These are phyloP conservation scores for Deroplatys truncata DNA, from an alignment of 2,888 invertebrate genomes.

Conservation along the genomic window DNA sequence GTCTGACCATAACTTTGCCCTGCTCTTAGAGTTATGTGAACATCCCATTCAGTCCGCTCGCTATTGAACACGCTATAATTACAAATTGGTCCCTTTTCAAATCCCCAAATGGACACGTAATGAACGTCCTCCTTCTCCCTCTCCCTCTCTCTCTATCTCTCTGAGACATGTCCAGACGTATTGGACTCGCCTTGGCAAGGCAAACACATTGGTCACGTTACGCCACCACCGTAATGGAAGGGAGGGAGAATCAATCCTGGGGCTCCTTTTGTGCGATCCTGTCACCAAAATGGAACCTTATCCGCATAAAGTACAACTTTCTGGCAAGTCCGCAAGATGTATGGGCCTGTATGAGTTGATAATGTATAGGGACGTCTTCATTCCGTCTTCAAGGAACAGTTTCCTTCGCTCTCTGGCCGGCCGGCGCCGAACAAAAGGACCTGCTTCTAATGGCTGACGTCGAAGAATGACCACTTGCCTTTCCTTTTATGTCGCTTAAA, in stretches of 20 bases:
- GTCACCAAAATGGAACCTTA: conserved; percentile 11
- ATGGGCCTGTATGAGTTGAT: conserved; percentile 11
- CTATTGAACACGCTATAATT: conserved; percentile 31
- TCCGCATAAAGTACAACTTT: conserved; percentile 12
- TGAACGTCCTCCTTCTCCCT: conserved; percentile 24
- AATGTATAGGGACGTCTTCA: conserved; percentile 5
- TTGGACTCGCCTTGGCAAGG: neutral
- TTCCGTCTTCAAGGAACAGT: neutral
- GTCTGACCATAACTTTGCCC: neutral
- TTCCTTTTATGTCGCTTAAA: neutral
- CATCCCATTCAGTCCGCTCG: conserved; percentile 6
- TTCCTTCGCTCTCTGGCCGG: neutral
- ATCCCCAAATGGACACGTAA: conserved; percentile 33
- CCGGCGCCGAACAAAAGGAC: neutral
- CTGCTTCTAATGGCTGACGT: neutral
- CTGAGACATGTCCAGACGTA: conserved; percentile 12
- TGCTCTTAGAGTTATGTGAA: conserved; percentile 2
- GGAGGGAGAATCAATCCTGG: conserved; percentile 15
- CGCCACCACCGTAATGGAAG: neutral
- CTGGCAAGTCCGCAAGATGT: conserved; percentile 8
- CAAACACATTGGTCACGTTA: conserved; percentile 17
- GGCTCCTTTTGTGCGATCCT: conserved; percentile 12
- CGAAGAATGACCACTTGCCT: neutral
- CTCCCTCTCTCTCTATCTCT: neutral
- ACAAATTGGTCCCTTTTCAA: conserved; percentile 34